Conservation (phyloP, 2,113 vertebrate species). For the Psammodynastes pulverulentus region DNA sequence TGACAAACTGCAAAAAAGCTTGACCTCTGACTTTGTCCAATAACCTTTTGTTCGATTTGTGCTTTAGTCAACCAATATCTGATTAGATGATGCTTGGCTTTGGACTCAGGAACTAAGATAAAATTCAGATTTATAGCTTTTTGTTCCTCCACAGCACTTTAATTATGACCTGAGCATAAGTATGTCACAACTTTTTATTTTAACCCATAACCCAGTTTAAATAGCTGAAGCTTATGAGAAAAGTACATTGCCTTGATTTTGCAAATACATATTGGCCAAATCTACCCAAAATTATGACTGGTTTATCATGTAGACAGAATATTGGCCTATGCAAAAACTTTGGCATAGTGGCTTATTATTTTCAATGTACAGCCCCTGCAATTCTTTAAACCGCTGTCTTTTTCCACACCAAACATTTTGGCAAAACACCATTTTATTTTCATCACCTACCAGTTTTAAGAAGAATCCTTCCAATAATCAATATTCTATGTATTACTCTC, state of each 20-base stretch:
- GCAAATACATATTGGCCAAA: conserved; percentile 14
- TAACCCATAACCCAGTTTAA: conserved; percentile 36
- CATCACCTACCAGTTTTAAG: neutral
- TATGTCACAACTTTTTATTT: conserved; percentile 57
- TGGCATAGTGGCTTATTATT: neutral
- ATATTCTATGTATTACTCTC: neutral
- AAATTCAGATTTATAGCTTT: conserved; percentile 83
- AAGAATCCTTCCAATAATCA: conserved; percentile 11
- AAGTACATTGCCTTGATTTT: conserved; percentile 36
- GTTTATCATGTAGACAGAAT: neutral
- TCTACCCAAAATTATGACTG: accelerated
- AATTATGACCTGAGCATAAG: conserved; percentile 50
- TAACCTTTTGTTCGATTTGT: conserved; percentile 79
- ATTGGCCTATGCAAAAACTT: neutral
- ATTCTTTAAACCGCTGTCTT: conserved; percentile 7
- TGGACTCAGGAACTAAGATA: conserved; percentile 73
- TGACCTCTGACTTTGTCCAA: conserved; percentile 79
- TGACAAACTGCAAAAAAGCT: conserved; percentile 76
- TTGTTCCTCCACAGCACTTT: conserved; percentile 67
- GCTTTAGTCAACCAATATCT: conserved; percentile 78
- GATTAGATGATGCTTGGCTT: conserved; percentile 78
- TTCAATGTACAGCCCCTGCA: neutral
- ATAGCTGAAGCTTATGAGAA: conserved; percentile 32
- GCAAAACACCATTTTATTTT: neutral
- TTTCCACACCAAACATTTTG: neutral